A percentile compares a stretch with the other conserved stretches of the same genome.
phyloP scores from a whole-genome alignment of 2,113 vertebrate genomes.

The Hyaena hyaena region DNA sequence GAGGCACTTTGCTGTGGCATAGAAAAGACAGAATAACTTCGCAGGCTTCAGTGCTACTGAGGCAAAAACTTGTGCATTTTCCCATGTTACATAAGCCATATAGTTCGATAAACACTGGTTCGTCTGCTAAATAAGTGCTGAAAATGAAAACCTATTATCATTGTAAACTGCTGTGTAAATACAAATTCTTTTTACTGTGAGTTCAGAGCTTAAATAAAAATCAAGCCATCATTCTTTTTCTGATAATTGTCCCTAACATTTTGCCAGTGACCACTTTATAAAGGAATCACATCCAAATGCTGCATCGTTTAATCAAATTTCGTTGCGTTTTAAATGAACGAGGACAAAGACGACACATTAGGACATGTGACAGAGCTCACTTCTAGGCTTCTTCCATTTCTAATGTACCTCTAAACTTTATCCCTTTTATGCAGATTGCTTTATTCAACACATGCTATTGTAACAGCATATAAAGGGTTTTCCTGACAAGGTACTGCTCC shows the following conservation, averaged over 20 bases:
- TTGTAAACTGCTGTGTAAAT: not conserved
- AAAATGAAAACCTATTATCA: slow-evolving; percentile 61
- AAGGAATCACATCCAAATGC: slow-evolving; percentile 54
- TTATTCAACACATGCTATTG: not conserved
- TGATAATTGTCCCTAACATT: slow-evolving; percentile 47
- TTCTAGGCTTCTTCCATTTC: slow-evolving; percentile 27
- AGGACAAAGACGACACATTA: slow-evolving; percentile 3
- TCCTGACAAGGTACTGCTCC: not conserved
- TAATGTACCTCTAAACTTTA: not conserved
- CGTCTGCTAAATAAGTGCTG: not conserved
- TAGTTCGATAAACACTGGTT: slow-evolving; percentile 24
- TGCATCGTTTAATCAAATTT: slow-evolving; percentile 57
- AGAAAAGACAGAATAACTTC: slow-evolving; percentile 42
- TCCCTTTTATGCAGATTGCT: not conserved
- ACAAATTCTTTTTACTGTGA: slow-evolving; percentile 14
- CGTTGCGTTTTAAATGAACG: slow-evolving; percentile 53
- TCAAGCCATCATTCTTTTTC: slow-evolving; percentile 18
- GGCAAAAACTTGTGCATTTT: slow-evolving; percentile 43
- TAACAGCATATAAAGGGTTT: not conserved
- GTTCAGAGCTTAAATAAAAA: slow-evolving; percentile 61
- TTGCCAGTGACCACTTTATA: slow-evolving; percentile 62
- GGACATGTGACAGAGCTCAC: not conserved
- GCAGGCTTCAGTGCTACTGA: not conserved
- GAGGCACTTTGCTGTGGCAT: slow-evolving; percentile 55
- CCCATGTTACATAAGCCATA: slow-evolving; percentile 63